Base-by-base conservation (phyloP, 2,888 invertebrate genomes). In the Bhutanitis thaidina region DNA sequence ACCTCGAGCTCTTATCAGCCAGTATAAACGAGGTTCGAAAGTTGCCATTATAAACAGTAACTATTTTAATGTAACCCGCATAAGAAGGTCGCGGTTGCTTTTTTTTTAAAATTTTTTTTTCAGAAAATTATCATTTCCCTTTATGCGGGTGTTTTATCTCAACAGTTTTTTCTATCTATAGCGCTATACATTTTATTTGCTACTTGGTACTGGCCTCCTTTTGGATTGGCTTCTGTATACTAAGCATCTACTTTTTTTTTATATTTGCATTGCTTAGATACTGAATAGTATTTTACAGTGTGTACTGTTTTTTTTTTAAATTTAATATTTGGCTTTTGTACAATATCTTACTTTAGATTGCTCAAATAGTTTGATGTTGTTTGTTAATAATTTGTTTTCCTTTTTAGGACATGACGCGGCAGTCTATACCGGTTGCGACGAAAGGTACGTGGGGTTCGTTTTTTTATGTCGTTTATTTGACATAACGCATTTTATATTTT, bases 361-460 rank as follows among this genome's bases (percentile, higher is more conserved):
- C 25, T 2, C 40, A 52, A 54, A 49, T 46, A 47, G 10, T 52
- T 44, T 55, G 37, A 38, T 40, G 51, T 49, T 49, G n/a, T 25
- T 43, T 53, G 52, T 61, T 79, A 69, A 79, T 71, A n/a, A 56
- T 38, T 54, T 58, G 36, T 55, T 77, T 82, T 82, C 77, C 76
- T 71, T 67, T 85, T 71, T 85, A 90, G 90, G 90, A 90, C 64
- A 90, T 90, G 90, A 90, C 90, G 74, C 82, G 90, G 65, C 90
- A 90, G 71, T 90, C 90, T 48, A 90, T 90, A 59, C 90, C 90
- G 46, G 90, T 90, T 69, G 88, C 90, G 57, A 87, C 86, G 38
- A 90, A 89, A 83, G 86, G 90, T 90, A 63, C 82, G 87, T 74
- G 12, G 12, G 7, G n/a, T n/a, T n/a, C n/a, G 8, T 35, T 35